A percentile compares a stretch with the other conserved stretches of the same genome.
These are phyloP conservation scores for Ciconia boyciana DNA, from an alignment of 2,113 vertebrate species.

Conservation along the genomic window DNA sequence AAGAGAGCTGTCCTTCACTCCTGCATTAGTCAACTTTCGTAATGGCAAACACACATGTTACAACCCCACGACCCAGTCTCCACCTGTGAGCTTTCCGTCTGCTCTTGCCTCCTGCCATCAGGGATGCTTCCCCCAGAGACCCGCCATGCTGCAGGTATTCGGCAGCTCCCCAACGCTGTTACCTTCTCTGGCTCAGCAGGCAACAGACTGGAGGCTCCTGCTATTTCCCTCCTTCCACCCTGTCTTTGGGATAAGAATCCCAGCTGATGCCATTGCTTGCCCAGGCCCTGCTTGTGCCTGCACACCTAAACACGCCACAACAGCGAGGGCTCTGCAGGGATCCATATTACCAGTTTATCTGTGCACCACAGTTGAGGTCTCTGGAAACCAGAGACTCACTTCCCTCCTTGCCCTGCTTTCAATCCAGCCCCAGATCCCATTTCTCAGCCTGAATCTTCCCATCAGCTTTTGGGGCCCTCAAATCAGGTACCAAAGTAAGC, in stretches of 20 bases:
- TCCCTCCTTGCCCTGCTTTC: neutral
- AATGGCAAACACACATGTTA: neutral
- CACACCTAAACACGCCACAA: accelerated
- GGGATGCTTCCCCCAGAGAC: neutral
- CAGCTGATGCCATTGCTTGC: neutral
- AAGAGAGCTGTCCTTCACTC: neutral
- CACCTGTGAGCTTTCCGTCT: neutral
- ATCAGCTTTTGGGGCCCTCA: neutral
- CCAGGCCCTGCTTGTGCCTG: neutral
- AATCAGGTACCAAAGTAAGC: neutral
- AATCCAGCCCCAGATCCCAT: neutral
- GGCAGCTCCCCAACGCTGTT: neutral
- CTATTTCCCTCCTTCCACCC: neutral
- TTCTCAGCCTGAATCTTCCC: neutral
- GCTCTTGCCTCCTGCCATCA: neutral
- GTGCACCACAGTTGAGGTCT: accelerated
- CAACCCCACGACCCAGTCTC: neutral
- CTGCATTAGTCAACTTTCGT: neutral
- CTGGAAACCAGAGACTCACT: neutral
- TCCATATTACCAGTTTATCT: neutral
- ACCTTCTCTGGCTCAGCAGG: neutral
- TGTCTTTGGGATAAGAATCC: neutral
- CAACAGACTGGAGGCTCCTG: accelerated
- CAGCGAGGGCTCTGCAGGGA: neutral
- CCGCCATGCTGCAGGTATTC: neutral